Percentiles rank a stretch among this genome's conserved stretches.
These are phyloP conservation scores for Prosopocoilus inquinatus DNA, from an alignment of 2,888 invertebrate species.

Conservation along the genomic window DNA sequence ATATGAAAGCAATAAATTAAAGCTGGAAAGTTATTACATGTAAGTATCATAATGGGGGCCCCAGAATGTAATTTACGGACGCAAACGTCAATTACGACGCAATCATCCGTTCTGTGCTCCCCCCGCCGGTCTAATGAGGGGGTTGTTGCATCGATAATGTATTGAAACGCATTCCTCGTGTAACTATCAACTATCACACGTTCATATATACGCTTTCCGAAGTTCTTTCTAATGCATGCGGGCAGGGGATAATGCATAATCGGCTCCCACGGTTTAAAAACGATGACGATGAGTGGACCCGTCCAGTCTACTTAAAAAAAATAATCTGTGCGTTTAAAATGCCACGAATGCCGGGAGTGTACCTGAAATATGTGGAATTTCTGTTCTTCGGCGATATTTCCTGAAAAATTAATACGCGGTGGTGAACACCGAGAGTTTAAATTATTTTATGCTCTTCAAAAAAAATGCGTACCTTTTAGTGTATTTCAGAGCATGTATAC, in stretches of 20 bases:
- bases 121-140: not conserved
- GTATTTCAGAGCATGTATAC: too few relatives aligned
- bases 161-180: not conserved
- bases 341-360: not conserved
- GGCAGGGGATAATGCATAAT: not conserved
- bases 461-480: too few relatives aligned
- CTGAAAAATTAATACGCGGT: too few relatives aligned
- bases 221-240: too few relatives aligned
- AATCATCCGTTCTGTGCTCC: not conserved
- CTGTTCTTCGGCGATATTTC: too few relatives aligned
- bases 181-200: not conserved
- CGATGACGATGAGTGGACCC: not conserved
- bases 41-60: not conserved
- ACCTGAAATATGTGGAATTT: not conserved
- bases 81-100: not conserved
- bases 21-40: too few relatives aligned
- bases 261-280: not conserved
- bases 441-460: too few relatives aligned
- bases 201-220: too few relatives aligned
- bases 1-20: too few relatives aligned
- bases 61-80: not conserved
- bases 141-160: conserved; percentile 4
- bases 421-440: too few relatives aligned
- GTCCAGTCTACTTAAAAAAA: not conserved
- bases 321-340: not conserved